phyloP scores from a whole-genome alignment of 1,140 invertebrate species.

The Drosophila orena region DNA sequence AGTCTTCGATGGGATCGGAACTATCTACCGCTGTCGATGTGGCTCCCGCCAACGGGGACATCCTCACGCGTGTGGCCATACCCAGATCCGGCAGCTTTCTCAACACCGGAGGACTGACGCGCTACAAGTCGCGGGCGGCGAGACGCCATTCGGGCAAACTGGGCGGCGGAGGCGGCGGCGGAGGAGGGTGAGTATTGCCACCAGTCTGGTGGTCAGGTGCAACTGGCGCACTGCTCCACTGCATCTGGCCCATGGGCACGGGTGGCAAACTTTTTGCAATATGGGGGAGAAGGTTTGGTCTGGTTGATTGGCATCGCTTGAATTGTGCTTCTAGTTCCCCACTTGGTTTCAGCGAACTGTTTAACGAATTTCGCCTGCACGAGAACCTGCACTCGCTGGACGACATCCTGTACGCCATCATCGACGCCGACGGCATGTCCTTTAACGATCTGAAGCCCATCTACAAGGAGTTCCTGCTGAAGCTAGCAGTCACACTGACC shows the following conservation, averaged over 20 bases:
- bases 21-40: conserved; percentile 69
- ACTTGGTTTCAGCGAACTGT: conserved; percentile 92
- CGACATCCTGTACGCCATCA: conserved; percentile 94
- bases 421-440: conserved; percentile 95
- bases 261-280: conserved; percentile 55
- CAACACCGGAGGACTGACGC: conserved; percentile 89
- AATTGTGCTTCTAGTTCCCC: conserved; percentile 88
- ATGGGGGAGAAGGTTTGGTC: conserved; percentile 74
- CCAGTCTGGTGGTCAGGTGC: conserved; percentile 20
- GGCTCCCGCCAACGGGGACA: conserved; percentile 87
- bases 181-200: conserved; percentile 78
- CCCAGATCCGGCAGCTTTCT: conserved; percentile 93
- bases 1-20: conserved; percentile 12
- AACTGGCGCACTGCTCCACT: background rate
- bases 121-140: conserved; percentile 87
- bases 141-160: conserved; percentile 73
- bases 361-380: conserved; percentile 93
- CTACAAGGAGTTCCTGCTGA: conserved; percentile 94
- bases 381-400: conserved; percentile 94
- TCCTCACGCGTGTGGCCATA: conserved; percentile 93
- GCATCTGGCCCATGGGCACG: conserved; percentile 33
- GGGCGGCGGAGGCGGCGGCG: conserved; percentile 62
- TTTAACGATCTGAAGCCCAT: conserved; percentile 96
- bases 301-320: conserved; percentile 79
- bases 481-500: conserved; percentile 93